Conservation (phyloP, 2,888 invertebrate genomes). For the Loripinus fragilis region DNA sequence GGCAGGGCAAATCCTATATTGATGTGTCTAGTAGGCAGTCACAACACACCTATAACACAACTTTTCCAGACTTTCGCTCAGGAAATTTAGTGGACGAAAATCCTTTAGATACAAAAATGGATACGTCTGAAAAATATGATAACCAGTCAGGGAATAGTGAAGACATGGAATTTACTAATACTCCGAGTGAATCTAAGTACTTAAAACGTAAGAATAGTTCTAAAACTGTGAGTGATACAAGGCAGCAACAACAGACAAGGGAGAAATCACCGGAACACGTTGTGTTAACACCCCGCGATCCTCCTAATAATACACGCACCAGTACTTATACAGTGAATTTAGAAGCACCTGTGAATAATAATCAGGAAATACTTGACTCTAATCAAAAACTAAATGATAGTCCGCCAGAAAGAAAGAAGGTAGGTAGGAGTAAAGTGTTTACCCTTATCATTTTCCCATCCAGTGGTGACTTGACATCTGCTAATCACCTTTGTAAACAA, state of each 20-base stretch:
- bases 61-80: constrained; percentile 73
- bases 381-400: constrained; percentile 59
- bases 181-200: constrained; percentile 67
- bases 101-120: constrained; percentile 40
- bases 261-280: constrained; percentile 56
- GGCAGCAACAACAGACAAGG: constrained; percentile 43
- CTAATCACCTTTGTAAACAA: no score
- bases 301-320: constrained; percentile 47
- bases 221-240: constrained; percentile 54
- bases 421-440: constrained; percentile 18
- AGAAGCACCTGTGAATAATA: constrained; percentile 57
- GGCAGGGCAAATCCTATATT: constrained; percentile 45
- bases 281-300: constrained; percentile 60
- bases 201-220: constrained; percentile 68
- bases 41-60: constrained; percentile 63
- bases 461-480: no score
- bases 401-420: constrained; percentile 74
- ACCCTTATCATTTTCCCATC: no score
- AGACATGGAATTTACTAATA: constrained; percentile 54
- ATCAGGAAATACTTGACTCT: constrained; percentile 41
- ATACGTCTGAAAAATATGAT: constrained; percentile 46
- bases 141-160: constrained; percentile 28
- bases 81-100: constrained; percentile 61
- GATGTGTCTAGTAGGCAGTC: constrained; percentile 53
- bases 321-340: constrained; percentile 68